A percentile compares a stretch with the other conserved stretches of the same genome.
Evolutionary conservation across 1,140 invertebrate species (phyloP).

Genomic region (Sinonovacula constricta): DNA sequence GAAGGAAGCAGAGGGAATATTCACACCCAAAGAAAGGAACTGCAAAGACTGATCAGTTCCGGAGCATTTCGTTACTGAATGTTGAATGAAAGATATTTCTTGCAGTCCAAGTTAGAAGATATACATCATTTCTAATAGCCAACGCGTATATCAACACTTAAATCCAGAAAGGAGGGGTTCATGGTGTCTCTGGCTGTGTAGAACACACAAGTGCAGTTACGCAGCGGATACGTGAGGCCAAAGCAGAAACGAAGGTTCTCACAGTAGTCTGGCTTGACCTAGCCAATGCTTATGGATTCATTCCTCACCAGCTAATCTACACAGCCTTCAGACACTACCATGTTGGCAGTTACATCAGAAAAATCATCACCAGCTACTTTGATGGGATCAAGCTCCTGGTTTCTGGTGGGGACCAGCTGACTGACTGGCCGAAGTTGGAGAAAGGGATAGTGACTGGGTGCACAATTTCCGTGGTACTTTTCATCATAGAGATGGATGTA

Average conservation of each 20-base stretch:
- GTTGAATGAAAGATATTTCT: no score
- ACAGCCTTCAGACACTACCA: conserved; percentile 35
- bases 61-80: no score
- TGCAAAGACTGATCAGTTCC: no score
- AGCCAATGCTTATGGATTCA: conserved; percentile 55
- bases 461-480: conserved; percentile 34
- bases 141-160: conserved; percentile 4
- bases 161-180: conserved; percentile 12
- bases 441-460: conserved; percentile 43
- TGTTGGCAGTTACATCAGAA: conserved; percentile 40
- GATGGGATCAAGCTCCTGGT: conserved; percentile 33
- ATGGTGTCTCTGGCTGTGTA: conserved; percentile 17
- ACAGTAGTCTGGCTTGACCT: conserved; percentile 57
- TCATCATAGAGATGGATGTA: conserved; percentile 34
- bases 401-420: conserved; percentile 30
- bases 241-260: conserved; percentile 22
- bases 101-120: no score
- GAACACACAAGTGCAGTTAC: no score
- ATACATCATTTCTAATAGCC: no score
- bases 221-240: conserved; percentile 26
- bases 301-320: no score
- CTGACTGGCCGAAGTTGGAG: conserved; percentile 31
- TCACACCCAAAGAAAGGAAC: no score
- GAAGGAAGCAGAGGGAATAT: no score
- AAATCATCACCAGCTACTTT: no score